Evolutionary conservation across 2,113 vertebrate species (phyloP).

Genomic region (Oxygymnocypris stewartii): DNA sequence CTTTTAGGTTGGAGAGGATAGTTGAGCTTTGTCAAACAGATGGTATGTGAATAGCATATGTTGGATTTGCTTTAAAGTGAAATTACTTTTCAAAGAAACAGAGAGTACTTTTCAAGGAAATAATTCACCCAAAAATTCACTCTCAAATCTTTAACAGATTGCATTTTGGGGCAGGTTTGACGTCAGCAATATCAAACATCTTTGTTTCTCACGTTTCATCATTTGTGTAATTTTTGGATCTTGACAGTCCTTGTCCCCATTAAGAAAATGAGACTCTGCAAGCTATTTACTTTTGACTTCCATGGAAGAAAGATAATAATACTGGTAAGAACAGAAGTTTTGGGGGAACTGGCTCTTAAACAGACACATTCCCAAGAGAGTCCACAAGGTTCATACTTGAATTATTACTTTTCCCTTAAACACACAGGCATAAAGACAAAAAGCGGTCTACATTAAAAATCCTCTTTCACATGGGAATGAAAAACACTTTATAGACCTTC

Average conservation of each 20-base stretch:
- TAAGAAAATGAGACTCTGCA: background rate
- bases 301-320: background rate
- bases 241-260: background rate
- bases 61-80: constrained; percentile 10
- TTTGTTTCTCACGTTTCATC: background rate
- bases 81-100: background rate
- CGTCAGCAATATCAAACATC: background rate
- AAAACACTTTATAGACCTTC: constrained; percentile 41
- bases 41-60: constrained; percentile 21
- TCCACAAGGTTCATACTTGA: constrained; percentile 2
- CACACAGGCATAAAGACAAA: constrained; percentile 40
- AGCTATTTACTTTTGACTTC: background rate
- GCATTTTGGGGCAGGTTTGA: background rate
- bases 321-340: background rate
- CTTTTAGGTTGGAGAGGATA: constrained; percentile 19
- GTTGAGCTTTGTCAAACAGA: constrained; percentile 6
- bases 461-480: constrained; percentile 38
- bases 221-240: background rate
- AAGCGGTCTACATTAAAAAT: constrained; percentile 46
- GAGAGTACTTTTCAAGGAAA: background rate
- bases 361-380: constrained; percentile 6
- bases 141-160: background rate
- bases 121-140: background rate
- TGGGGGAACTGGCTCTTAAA: background rate
- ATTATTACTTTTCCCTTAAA: constrained; percentile 38